phyloP scores from a whole-genome alignment of 2,113 vertebrate genomes.

The Plectropomus leopardus region DNA sequence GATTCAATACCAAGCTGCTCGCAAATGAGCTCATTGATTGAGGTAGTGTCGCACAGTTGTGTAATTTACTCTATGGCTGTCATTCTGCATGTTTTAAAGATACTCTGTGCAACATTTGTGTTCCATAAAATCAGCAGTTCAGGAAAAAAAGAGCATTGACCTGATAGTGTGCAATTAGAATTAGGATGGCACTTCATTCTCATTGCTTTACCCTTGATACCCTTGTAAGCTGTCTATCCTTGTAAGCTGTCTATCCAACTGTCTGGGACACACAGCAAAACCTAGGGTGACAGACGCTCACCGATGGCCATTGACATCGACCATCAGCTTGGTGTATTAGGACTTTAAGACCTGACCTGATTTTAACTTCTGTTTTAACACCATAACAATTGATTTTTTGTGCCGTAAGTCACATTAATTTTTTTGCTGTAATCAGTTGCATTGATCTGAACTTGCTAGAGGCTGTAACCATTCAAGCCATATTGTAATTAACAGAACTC shows the following conservation, averaged over 20 bases:
- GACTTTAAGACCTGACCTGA: too few species aligned
- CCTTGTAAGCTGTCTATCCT: too few species aligned
- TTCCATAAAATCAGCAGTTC: background rate
- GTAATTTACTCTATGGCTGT: constrained; percentile 21
- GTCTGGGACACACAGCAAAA: too few species aligned
- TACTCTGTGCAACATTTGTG: background rate
- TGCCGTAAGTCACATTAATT: too few species aligned
- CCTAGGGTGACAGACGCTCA: too few species aligned
- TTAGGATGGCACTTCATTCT: background rate
- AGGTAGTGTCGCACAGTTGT: background rate
- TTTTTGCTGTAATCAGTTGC: background rate
- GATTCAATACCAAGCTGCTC: constrained; percentile 36
- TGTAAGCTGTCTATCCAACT: too few species aligned
- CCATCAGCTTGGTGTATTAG: too few species aligned
- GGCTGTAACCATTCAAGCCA: too few species aligned
- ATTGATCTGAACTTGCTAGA: background rate
- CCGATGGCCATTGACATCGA: too few species aligned
- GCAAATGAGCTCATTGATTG: constrained; percentile 56
- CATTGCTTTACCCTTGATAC: background rate
- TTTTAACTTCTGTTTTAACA: too few species aligned
- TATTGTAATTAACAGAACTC: background rate
- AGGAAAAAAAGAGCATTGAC: background rate
- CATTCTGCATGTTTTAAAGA: background rate
- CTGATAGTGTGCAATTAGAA: background rate
- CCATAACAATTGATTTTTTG: background rate